These are phyloP conservation scores for Onchidella celtica DNA, from an alignment of 2,888 invertebrate species.

Conservation along the genomic window DNA sequence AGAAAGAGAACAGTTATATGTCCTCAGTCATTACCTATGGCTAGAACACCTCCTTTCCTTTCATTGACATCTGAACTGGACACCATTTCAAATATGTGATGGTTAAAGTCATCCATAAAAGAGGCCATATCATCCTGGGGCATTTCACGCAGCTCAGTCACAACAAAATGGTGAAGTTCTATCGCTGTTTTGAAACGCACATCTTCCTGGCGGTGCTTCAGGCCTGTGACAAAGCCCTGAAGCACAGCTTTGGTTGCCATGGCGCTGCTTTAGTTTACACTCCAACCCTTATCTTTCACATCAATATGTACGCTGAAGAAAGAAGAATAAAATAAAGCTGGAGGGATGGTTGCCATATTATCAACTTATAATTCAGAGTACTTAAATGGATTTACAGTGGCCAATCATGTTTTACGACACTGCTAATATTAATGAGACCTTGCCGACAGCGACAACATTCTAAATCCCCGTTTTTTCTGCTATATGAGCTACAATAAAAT, in stretches of 20 bases:
- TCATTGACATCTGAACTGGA: conserved; percentile 95
- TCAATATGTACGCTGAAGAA: not conserved
- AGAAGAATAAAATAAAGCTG: not conserved
- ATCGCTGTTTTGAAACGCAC: conserved; percentile 91
- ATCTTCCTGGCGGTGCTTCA: conserved; percentile 94
- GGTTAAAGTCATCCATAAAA: conserved; percentile 97
- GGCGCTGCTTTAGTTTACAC: not conserved
- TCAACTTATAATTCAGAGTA: too few species aligned
- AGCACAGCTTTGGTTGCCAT: conserved; percentile 46
- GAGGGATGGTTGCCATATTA: too few species aligned
- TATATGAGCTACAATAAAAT: too few species aligned
- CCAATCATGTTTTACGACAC: too few species aligned
- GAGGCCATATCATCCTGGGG: conserved; percentile 93
- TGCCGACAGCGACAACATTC: too few species aligned
- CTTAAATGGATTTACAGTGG: too few species aligned
- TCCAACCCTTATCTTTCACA: too few species aligned
- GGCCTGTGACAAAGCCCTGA: conserved; percentile 84
- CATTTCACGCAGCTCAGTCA: conserved; percentile 83
- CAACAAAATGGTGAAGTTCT: conserved; percentile 92
- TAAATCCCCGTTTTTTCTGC: too few species aligned
- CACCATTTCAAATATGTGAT: conserved; percentile 97
- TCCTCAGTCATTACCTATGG: conserved; percentile 86
- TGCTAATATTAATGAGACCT: too few species aligned
- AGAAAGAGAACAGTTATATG: too few species aligned
- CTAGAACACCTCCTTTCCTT: conserved; percentile 96